Percentiles rank a stretch among this genome's conserved stretches.
phyloP scores from a whole-genome alignment of 2,797 vertebrate genomes.

The Gymnoscopelus braueri region DNA sequence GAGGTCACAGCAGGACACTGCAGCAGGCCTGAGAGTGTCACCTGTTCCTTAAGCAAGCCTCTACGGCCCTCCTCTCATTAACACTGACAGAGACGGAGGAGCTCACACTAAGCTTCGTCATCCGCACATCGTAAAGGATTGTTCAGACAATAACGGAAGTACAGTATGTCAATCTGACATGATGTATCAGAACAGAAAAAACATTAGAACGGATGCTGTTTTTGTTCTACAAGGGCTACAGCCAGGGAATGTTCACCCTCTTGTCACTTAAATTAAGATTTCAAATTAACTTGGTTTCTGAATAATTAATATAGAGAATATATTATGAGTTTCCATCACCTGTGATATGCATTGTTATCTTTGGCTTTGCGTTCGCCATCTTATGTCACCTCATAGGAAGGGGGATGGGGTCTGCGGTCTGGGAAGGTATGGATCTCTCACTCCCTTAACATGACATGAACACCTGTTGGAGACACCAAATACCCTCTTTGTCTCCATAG shows the following conservation, averaged over 20 bases:
- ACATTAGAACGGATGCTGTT: neutral
- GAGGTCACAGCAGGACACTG: conserved; percentile 66
- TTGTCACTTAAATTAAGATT: neutral
- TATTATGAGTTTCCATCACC: too few relatives aligned
- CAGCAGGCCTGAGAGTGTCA: conserved; percentile 69
- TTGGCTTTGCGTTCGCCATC: conserved; percentile 13
- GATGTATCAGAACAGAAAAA: too few relatives aligned
- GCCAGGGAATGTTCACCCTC: neutral
- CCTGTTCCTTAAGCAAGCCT: conserved; percentile 59
- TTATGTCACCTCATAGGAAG: conserved; percentile 14
- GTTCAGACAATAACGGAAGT: conserved; percentile 21
- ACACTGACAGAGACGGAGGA: conserved; percentile 32
- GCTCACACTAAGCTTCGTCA: conserved; percentile 48
- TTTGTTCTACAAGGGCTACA: too few relatives aligned
- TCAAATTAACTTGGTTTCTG: too few relatives aligned
- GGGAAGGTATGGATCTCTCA: conserved; percentile 55
- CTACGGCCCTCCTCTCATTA: conserved; percentile 38
- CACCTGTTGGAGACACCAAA: conserved; percentile 83
- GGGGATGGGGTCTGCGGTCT: conserved; percentile 29
- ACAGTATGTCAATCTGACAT: neutral
- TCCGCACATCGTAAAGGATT: conserved; percentile 29
- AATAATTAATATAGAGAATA: too few relatives aligned
- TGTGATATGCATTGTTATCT: neutral
- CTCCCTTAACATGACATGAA: conserved; percentile 65
- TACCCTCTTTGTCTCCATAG: conserved; percentile 75